These are phyloP conservation scores for Graphium colonna DNA, from an alignment of 2,888 invertebrate genomes.

Conservation along the genomic window DNA sequence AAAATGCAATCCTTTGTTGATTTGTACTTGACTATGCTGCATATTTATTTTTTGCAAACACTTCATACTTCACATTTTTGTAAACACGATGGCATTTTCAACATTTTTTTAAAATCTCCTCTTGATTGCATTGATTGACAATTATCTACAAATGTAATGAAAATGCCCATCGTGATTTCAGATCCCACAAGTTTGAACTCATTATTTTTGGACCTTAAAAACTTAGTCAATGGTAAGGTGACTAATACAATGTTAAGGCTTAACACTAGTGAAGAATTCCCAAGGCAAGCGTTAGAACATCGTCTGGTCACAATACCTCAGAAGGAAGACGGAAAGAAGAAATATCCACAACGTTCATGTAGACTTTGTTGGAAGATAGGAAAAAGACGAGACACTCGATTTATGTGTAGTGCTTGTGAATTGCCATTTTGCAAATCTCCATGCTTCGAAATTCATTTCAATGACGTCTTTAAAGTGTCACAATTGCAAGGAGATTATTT, in stretches of 20 bases:
- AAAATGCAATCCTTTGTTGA: conserved; percentile 75
- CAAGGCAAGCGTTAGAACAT: conserved; percentile 58
- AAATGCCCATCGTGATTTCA: conserved; percentile 80
- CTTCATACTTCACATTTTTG: conserved; percentile 47
- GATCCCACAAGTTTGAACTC: conserved; percentile 73
- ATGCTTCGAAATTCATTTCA: conserved; percentile 73
- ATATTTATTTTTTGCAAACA: conserved; percentile 62
- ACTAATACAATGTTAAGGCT: conserved; percentile 55
- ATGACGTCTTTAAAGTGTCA: conserved; percentile 68
- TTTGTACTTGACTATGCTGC: conserved; percentile 53
- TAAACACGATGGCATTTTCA: conserved; percentile 81
- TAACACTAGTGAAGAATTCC: conserved; percentile 51
- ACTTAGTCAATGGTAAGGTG: conserved; percentile 73
- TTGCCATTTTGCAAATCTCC: conserved; percentile 74
- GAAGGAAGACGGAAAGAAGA: conserved; percentile 77
- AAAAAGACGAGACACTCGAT: conserved; percentile 69
- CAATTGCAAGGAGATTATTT: conserved; percentile 71
- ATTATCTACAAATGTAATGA: conserved; percentile 50
- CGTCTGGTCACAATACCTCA: conserved; percentile 75
- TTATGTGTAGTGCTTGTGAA: conserved; percentile 74
- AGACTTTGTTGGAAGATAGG: conserved; percentile 75
- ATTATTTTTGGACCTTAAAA: conserved; percentile 75
- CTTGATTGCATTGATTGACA: conserved; percentile 32
- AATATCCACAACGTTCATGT: conserved; percentile 76
- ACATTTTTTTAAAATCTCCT: conserved; percentile 49